Evolutionary conservation across 2,113 vertebrate genomes (phyloP), one percentile per base, ranked within the genome.

Genomic region (Siniperca chuatsi): DNA sequence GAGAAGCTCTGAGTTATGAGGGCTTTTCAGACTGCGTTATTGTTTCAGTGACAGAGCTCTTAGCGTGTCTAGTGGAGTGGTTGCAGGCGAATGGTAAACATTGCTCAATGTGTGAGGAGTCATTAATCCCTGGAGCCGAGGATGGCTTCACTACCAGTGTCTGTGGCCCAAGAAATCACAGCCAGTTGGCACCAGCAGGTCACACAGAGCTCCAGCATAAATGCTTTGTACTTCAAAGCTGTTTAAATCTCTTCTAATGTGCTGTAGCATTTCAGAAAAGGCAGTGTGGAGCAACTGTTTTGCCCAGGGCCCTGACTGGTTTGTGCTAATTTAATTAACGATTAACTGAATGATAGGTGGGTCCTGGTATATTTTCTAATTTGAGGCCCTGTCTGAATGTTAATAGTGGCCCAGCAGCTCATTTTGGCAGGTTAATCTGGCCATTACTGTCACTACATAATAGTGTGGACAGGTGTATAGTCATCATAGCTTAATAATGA

Each of bases 41-140:
- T 95, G 94, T 96, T 95, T 92, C 94, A 86, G 92, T 92, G 94
- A 95, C 94, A 93, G 93, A 93, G 94, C 95, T 95, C 95, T 96
- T 95, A 95, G 93, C 79, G 83, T 60, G 86, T 90, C 90, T 90
- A 69, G 81, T 88, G 89, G 88, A 91, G 90, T 92, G 92, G 90
- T 83, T 71, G 84, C 85, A 76, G 88, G 88, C 83, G 88, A 93
- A 88, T 85, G 92, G 95, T 96, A 96, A 95, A 96, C 95, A 96
- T 94, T 90, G 87, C 93, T 93, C 85, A 90, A 87, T 87, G 89
- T 90, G 83, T 69, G 85, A 95, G 79, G 85, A 95, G 93, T 93
- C 94, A 95, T 96, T 95, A 96, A 96, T 96, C 93, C 93, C 92
- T 71, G 62, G 85, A 90, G 91, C 87, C 55, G 21, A 82, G 85